A percentile compares a stretch with the other conserved stretches of the same genome.
These are phyloP conservation scores for Lordiphosa clarofinis DNA, from an alignment of 1,140 invertebrate genomes.

Conservation along the genomic window DNA sequence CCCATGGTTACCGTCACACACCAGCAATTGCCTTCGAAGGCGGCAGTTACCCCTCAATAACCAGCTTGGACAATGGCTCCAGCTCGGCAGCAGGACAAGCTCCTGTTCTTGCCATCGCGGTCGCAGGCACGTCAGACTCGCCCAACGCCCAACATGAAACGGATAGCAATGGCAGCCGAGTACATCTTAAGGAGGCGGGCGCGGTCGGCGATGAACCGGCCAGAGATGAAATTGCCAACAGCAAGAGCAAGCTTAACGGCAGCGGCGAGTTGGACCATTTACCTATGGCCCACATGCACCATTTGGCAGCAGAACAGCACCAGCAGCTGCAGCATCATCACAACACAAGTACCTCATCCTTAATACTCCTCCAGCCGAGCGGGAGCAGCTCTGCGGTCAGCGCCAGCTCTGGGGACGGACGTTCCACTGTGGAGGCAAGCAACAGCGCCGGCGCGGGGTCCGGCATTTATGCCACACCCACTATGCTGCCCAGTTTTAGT, in stretches of 20 bases:
- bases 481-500: constrained; percentile 87
- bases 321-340: constrained; percentile 9
- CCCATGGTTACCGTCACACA: constrained; percentile 4
- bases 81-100: constrained; percentile 8
- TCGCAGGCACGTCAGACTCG: constrained; percentile 15
- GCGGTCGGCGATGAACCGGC: constrained; percentile 3
- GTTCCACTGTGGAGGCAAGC: constrained; percentile 27
- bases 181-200: constrained; percentile 28
- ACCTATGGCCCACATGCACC: constrained; percentile 15
- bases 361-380: constrained; percentile 52
- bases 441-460: constrained; percentile 66
- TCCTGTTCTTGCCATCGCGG: constrained; percentile 6
- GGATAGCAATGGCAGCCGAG: constrained; percentile 6
- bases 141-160: constrained; percentile 5
- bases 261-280: constrained; percentile 18
- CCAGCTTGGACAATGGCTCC: constrained; percentile 48
- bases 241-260: constrained; percentile 15
- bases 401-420: constrained; percentile 80
- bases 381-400: constrained; percentile 8
- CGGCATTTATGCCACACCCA: constrained; percentile 80
- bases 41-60: constrained; percentile 57
- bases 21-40: constrained; percentile 63
- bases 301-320: constrained; percentile 22
- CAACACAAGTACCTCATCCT: constrained; percentile 35
- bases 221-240: constrained; percentile 12